Percentiles rank a stretch among this genome's conserved stretches.
Evolutionary conservation across 2,797 vertebrate genomes (phyloP).

Genomic region (Dendrocincla fuliginosa): DNA sequence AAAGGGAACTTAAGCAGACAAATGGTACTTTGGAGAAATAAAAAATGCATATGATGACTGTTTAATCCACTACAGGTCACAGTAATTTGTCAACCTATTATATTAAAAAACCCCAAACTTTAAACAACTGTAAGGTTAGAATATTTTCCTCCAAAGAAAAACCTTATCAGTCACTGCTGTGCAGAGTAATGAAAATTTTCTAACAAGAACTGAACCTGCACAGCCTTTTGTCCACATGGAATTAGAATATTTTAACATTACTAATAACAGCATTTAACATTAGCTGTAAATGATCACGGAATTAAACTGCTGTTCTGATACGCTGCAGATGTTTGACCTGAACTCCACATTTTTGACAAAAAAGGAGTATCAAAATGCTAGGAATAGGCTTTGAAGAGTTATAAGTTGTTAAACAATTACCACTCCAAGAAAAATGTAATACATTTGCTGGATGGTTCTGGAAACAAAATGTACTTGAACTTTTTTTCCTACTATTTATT

Average conservation of each 20-base stretch:
- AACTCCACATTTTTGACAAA: not conserved
- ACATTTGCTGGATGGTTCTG: not conserved
- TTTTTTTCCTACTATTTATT: not conserved
- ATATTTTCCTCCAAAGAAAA: not conserved
- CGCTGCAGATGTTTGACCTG: not conserved
- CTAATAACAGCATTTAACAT: not conserved
- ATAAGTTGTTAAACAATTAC: not conserved
- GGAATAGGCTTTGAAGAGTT: not conserved
- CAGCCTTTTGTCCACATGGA: not conserved
- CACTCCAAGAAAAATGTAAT: not conserved
- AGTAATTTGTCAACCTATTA: not conserved
- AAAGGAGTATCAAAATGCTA: not conserved
- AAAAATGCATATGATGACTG: not conserved
- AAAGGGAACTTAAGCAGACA: not conserved
- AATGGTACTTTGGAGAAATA: not conserved
- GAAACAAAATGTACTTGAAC: not conserved
- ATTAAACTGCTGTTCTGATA: not conserved
- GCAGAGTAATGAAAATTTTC: not conserved
- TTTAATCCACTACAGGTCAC: not conserved
- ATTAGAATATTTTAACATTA: not conserved
- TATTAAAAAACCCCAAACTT: rapidly evolving
- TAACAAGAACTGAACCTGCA: not conserved
- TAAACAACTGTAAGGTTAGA: not conserved
- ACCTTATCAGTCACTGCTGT: not conserved
- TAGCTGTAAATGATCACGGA: not conserved